Evolutionary conservation across 2,888 invertebrate genomes (phyloP).

Genomic region (Liodrosophila aerea): DNA sequence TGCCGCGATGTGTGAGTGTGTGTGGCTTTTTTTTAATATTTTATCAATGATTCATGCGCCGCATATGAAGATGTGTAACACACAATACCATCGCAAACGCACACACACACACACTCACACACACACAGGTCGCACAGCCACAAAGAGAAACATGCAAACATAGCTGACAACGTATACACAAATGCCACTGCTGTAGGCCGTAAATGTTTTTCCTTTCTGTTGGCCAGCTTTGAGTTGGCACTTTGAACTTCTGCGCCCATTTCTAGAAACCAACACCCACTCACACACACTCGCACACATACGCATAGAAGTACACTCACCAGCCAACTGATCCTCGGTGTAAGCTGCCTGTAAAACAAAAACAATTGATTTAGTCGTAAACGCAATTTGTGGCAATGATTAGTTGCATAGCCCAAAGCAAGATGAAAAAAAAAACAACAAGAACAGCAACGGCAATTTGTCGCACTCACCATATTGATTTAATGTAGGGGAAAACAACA

Average conservation of each 20-base stretch:
- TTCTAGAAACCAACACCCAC: conserved; percentile 51
- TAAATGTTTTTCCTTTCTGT: conserved; percentile 5
- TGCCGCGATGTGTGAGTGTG: conserved; percentile 11
- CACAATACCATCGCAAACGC: no score
- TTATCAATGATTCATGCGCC: conserved; percentile 73
- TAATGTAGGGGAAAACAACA: conserved; percentile 59
- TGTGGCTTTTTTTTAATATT: conserved; percentile 49
- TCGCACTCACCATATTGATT: conserved; percentile 67
- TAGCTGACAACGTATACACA: conserved; percentile 45
- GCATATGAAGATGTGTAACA: conserved; percentile 60
- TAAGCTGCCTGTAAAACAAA: conserved; percentile 88
- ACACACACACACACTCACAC: conserved; percentile 20
- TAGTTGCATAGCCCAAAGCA: no score
- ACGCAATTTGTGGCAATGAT: no score
- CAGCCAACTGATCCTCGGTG: conserved; percentile 95
- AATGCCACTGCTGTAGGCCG: conserved; percentile 23
- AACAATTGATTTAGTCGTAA: conserved; percentile 27
- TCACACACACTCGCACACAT: conserved; percentile 24
- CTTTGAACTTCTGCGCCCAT: conserved; percentile 58
- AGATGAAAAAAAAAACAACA: not conserved
- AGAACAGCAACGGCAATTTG: conserved; percentile 2
- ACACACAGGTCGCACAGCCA: conserved; percentile 85
- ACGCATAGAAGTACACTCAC: conserved; percentile 85
- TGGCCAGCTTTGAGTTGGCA: conserved; percentile 50
- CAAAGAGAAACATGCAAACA: conserved; percentile 49